A percentile compares a stretch with the other conserved stretches of the same genome.
phyloP scores from a whole-genome alignment of 2,888 invertebrate genomes.

The Monochamus alternatus region DNA sequence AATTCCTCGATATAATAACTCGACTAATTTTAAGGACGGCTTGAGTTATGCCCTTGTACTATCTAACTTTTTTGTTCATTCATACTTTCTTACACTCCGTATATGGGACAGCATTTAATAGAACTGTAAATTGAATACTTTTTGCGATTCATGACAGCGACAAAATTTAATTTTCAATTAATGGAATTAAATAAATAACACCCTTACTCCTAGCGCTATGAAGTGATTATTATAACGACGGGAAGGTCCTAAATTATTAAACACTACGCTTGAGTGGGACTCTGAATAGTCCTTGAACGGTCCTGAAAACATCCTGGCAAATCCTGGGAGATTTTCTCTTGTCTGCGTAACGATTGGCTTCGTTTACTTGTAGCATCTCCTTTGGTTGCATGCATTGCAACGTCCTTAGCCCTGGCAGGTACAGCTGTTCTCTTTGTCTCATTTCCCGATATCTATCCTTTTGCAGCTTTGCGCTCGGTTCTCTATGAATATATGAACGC shows the following conservation, averaged over 20 bases:
- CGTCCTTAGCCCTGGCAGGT: slow-evolving; percentile 32
- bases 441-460: slow-evolving; percentile 33
- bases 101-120: too few species aligned
- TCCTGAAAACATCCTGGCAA: slow-evolving; percentile 37
- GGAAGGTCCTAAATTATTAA: slow-evolving; percentile 32
- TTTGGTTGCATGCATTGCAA: slow-evolving; percentile 33
- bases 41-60: too few species aligned
- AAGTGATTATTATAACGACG: slow-evolving; percentile 13
- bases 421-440: slow-evolving; percentile 34
- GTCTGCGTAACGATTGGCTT: slow-evolving; percentile 45
- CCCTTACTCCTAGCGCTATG: slow-evolving; percentile 9
- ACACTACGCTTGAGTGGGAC: slow-evolving; percentile 21
- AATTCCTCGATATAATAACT: too few species aligned
- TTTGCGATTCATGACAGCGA: too few species aligned
- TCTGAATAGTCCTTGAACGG: slow-evolving; percentile 37
- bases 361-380: slow-evolving; percentile 39
- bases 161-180: too few species aligned
- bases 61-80: too few species aligned
- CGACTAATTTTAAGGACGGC: too few species aligned
- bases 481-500: slow-evolving; percentile 22
- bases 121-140: too few species aligned
- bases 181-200: slow-evolving; percentile 26
- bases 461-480: slow-evolving; percentile 16
- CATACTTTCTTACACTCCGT: too few species aligned
- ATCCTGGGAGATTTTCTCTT: slow-evolving; percentile 41